A percentile compares a stretch with the other conserved stretches of the same genome.
Evolutionary conservation across 2,797 vertebrate genomes (phyloP).

Genomic region (Urosaurus nigricauda): DNA sequence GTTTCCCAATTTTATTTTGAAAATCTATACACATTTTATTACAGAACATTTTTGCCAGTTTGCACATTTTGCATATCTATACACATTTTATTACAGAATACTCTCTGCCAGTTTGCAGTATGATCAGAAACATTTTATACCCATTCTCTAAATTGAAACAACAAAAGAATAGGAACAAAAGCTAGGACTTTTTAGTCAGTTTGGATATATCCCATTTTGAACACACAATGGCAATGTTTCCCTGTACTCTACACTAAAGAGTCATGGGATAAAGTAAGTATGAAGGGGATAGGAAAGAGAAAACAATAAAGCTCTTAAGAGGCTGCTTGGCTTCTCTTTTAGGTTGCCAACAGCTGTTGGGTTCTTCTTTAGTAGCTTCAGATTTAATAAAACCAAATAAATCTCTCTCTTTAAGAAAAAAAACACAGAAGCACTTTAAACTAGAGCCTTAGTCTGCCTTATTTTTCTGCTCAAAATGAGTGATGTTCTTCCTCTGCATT

Average conservation of each 20-base stretch:
- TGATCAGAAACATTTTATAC: too few relatives aligned
- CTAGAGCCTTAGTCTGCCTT: neutral
- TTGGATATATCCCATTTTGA: neutral
- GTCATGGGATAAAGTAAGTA: conserved; percentile 61
- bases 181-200: too few relatives aligned
- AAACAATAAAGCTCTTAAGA: conserved; percentile 65
- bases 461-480: conserved; percentile 47
- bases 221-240: conserved; percentile 51
- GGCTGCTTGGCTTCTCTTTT: conserved; percentile 68
- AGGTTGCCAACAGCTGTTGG: conserved; percentile 73
- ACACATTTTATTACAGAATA: too few relatives aligned
- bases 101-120: too few relatives aligned
- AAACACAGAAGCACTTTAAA: conserved; percentile 17
- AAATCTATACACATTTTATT: too few relatives aligned
- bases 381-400: conserved; percentile 71
- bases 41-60: too few relatives aligned
- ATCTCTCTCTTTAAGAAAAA: conserved; percentile 49
- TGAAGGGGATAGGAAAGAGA: conserved; percentile 50
- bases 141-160: too few relatives aligned
- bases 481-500: conserved; percentile 37
- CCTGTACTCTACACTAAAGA: conserved; percentile 58
- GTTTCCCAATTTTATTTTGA: too few relatives aligned
- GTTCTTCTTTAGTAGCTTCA: conserved; percentile 74
- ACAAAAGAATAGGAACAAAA: too few relatives aligned
- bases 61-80: too few relatives aligned